Evolutionary conservation across 2,888 invertebrate genomes (phyloP).

Genomic region (Eulithis prunata): DNA sequence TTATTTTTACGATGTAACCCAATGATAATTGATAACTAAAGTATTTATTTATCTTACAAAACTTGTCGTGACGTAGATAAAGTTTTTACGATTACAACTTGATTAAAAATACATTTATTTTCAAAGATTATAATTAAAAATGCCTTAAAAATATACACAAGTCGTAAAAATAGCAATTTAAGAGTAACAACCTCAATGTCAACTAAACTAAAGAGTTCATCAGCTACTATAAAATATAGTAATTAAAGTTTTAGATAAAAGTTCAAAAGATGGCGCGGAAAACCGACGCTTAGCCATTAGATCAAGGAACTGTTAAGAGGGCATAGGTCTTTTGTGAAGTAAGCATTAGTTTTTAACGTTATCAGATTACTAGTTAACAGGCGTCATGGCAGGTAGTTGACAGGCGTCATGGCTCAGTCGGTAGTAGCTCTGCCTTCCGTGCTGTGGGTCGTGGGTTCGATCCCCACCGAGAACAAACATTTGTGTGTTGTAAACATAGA

Average conservation of each 20-base stretch:
- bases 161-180: constrained; percentile 24
- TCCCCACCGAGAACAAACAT: too few relatives aligned
- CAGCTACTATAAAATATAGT: constrained; percentile 25
- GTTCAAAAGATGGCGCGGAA: constrained; percentile 26
- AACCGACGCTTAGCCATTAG: constrained; percentile 5
- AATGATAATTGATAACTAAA: constrained; percentile 4
- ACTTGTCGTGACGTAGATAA: constrained; percentile 22
- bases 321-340: not conserved
- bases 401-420: too few relatives aligned
- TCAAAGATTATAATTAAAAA: constrained; percentile 19
- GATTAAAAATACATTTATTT: constrained; percentile 25
- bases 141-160: constrained; percentile 23
- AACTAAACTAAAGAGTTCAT: constrained; percentile 29
- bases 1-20: constrained; percentile 9
- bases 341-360: not conserved
- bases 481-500: too few relatives aligned
- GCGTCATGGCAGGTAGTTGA: too few relatives aligned
- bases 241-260: constrained; percentile 28
- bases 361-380: not conserved
- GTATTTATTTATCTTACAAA: constrained; percentile 16
- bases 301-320: constrained; percentile 19
- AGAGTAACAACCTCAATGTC: constrained; percentile 20
- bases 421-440: too few relatives aligned
- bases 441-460: too few relatives aligned
- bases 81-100: constrained; percentile 27